Evolutionary conservation across 2,888 invertebrate species (phyloP).

Genomic region (Crematogaster levior): DNA sequence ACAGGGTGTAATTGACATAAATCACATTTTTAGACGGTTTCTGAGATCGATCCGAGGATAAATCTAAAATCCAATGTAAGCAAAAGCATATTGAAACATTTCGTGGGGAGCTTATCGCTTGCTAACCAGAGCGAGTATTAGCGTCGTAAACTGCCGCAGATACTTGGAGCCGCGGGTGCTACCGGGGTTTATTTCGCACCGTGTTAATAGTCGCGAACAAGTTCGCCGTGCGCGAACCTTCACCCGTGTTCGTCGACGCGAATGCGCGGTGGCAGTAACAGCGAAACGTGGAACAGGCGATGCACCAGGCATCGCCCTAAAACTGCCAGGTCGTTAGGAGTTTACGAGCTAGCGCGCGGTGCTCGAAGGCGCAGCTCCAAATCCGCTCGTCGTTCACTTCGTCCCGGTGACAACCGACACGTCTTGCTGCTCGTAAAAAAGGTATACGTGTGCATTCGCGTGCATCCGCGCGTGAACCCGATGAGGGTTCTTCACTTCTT

Average conservation of each 20-base stretch:
- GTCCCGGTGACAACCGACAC: constrained; percentile 2
- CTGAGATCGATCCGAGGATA: background rate
- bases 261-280: background rate
- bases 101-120: background rate
- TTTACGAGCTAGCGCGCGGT: constrained; percentile 22
- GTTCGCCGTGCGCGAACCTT: background rate
- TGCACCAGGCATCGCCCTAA: constrained; percentile 11
- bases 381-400: constrained; percentile 29
- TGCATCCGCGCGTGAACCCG: background rate
- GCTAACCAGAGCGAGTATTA: constrained; percentile 3
- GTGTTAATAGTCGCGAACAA: background rate
- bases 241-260: background rate
- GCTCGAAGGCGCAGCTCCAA: constrained; percentile 20
- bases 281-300: background rate
- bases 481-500: constrained; percentile 18
- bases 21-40: background rate
- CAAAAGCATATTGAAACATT: background rate
- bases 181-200: background rate
- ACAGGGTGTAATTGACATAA: background rate
- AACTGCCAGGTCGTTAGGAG: constrained; percentile 30
- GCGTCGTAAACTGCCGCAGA: constrained; percentile 21
- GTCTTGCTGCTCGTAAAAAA: constrained; percentile 40
- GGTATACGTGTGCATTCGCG: background rate
- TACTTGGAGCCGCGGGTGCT: background rate
- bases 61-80: background rate